Evolutionary conservation across 2,113 vertebrate genomes (phyloP), one percentile per base, ranked within the genome.

Genomic region (Varanus salvator): DNA sequence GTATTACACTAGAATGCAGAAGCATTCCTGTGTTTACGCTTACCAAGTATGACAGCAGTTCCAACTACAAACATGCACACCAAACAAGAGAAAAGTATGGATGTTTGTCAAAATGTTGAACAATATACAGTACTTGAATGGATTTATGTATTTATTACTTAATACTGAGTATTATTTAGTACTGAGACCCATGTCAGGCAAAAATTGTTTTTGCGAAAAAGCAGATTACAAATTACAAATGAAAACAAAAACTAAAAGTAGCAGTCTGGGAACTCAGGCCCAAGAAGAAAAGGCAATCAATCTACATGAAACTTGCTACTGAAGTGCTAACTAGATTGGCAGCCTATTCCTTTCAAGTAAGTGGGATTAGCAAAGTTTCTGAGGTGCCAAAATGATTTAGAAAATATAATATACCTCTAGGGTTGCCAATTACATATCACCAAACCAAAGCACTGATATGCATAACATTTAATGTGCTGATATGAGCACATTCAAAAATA

Each of bases 1-100:
- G 90, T 71, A 64, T 64, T 64, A 4, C 64, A 17, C 64, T 89
- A 85, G 82, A 89, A 69, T 77, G n/a, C 3, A 52, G 38, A 82
- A 89, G 57, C 19, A 4, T 4, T 31, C 48, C 29, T 44, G 52
- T 31, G 52, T 6, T 38, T 21, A 21, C 14, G 29, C 60, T 83
- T 82, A n/a, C 8, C 19, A 82, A 38, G 6, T 31, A 82, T 60
- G 31, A 9, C 31, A 57, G n/a, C 6, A 29, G 25, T 50, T n/a
- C 52, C 54, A 82, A n/a, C n/a, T 60, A 54, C 21, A 80, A 52
- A 48, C 44, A 80, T 75, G 72, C 19, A 34, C 19, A 60, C 54
- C 34, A 57, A 48, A 75, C 4, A 5, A 48, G n/a, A 38, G 29
- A 52, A 81, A 64, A 8, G 11, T 4, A 83, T n/a, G 54, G 48